These are phyloP conservation scores for Psilopsiagon aymara DNA, from an alignment of 2,113 vertebrate species.

Conservation along the genomic window DNA sequence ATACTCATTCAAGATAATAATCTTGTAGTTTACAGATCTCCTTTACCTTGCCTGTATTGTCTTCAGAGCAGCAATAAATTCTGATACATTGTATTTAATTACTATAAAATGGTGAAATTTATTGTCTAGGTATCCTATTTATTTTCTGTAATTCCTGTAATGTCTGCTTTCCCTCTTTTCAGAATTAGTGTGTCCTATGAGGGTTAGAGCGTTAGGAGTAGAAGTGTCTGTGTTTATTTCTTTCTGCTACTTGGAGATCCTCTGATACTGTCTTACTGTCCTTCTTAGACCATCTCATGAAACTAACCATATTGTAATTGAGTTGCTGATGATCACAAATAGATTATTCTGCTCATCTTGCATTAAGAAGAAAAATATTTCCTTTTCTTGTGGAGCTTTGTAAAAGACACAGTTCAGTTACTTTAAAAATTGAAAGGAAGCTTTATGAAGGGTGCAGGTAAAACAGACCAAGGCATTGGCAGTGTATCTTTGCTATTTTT, in stretches of 20 bases:
- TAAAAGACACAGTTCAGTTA: neutral
- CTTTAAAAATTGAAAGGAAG: neutral
- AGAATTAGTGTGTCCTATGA: neutral
- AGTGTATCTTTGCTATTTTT: neutral
- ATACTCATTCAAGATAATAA: fast-evolving
- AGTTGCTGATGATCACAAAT: neutral
- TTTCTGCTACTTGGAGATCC: neutral
- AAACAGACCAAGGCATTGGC: neutral
- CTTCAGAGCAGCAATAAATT: neutral
- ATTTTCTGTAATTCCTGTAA: neutral
- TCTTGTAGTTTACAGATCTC: neutral
- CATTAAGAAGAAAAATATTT: neutral
- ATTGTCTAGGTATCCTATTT: neutral
- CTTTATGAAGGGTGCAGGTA: neutral
- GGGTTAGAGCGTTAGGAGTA: neutral
- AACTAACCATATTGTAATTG: neutral
- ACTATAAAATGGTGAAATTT: neutral
- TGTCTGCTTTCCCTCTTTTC: neutral
- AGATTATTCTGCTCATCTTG: neutral
- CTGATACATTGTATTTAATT: neutral
- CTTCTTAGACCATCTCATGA: neutral
- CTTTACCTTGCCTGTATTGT: neutral
- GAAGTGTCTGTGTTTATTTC: neutral
- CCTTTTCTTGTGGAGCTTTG: neutral
- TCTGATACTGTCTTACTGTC: neutral